Percentiles rank a stretch among this genome's conserved stretches.
Conservation (phyloP, 2,797 vertebrate genomes). For the Artibeus jamaicensis region DNA sequence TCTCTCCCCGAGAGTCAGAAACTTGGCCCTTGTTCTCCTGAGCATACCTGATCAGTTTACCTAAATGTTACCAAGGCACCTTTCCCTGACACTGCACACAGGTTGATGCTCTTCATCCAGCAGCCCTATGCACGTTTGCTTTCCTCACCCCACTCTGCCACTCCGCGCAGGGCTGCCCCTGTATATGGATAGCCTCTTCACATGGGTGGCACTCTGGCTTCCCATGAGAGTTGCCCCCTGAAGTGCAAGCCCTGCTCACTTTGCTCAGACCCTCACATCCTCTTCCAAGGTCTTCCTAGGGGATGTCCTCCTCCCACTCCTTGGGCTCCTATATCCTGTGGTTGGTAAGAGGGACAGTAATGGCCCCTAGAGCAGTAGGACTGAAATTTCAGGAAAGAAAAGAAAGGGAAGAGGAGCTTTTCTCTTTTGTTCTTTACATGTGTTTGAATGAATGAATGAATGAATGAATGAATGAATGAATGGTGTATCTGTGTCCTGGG, state of each 20-base stretch:
- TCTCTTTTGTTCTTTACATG: not conserved
- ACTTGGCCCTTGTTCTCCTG: not conserved
- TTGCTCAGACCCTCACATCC: not conserved
- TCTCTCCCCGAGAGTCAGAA: not conserved
- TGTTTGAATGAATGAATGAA: not conserved
- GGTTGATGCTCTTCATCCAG: not conserved
- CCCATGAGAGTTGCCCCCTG: not conserved
- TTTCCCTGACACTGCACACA: not conserved
- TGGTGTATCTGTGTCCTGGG: not conserved
- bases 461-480: not conserved
- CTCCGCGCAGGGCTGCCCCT: rapidly evolving
- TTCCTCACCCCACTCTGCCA: not conserved
- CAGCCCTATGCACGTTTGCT: rapidly evolving
- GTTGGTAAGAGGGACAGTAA: not conserved
- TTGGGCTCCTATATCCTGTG: not conserved
- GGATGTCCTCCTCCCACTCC: not conserved
- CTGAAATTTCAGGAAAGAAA: not conserved
- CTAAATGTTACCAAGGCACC: not conserved
- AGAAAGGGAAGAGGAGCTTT: not conserved
- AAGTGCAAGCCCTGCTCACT: not conserved
- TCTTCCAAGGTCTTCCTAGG: not conserved
- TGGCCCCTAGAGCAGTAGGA: not conserved
- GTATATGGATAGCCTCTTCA: not conserved
- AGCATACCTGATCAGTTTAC: not conserved
- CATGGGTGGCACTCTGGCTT: too few relatives aligned